Evolutionary conservation across 2,113 vertebrate genomes (phyloP), one percentile per base, ranked within the genome.

Genomic region (Phrynocephalus versicolor): DNA sequence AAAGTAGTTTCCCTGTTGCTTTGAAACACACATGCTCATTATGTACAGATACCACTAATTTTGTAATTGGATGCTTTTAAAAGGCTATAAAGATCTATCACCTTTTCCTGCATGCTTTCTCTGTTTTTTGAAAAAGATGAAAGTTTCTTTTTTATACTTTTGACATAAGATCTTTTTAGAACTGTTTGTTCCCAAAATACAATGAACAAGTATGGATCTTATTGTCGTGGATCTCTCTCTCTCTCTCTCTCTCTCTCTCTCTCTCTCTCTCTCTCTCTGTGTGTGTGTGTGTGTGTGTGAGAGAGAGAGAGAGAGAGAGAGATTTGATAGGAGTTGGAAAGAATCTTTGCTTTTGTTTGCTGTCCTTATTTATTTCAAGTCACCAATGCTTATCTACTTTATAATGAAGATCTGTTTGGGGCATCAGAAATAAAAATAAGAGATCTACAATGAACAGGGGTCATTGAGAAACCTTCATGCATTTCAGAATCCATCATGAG

Each of bases 11-110:
- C 4, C 85, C 82, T 16, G 19, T 73, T 88, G 3, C 0, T 51
- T 79, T 51, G 45, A 87, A 89, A 37, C 4, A 88, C 75, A n/a
- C 84, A 21, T 37, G 58, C 84, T 71, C 39, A n/a, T 81, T 76
- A 77, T 65, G 72, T 15, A 79, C 55, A 67, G 57, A 39, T 76
- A 6, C 79, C 79, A 79, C 45, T 88, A 73, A 69, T 84, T 91
- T 73, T 19, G 12, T 65, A 85, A 35, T 65, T 27, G 3, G 51
- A 64, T 90, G 23, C 45, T 82, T 73, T 33, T n/a, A n/a, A 39
- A 37, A 19, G 70, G 81, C 89, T 57, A 37, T 55, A 45, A 58
- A 75, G 86, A 70, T 69, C 82, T 71, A 58, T n/a, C 21, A 10
- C 67, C 13, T 74, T 45, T 3, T 58, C 87, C 33, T n/a, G n/a